Evolutionary conservation across 1,140 invertebrate genomes (phyloP).

Genomic region (Trichoplusia ni): DNA sequence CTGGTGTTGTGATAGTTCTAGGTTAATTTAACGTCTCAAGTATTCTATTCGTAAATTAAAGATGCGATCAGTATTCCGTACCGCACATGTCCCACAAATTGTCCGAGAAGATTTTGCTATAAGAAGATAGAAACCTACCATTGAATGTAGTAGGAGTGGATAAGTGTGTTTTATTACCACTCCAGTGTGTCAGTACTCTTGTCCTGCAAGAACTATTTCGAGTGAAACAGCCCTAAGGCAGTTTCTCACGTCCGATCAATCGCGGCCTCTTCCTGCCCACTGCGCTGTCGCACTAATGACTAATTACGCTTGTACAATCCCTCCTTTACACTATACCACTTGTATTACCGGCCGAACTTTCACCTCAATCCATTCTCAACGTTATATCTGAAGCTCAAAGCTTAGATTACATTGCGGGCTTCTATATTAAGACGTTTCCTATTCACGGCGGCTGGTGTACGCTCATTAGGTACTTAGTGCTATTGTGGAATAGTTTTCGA

Average conservation of each 20-base stretch:
- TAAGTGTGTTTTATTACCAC: no score
- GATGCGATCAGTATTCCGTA: no score
- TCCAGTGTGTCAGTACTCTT: no score
- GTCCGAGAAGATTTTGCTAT: no score
- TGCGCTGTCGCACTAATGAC: conserved; percentile 68
- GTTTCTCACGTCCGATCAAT: conserved; percentile 58
- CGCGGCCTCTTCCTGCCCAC: conserved; percentile 63
- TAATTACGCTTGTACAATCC: conserved; percentile 71
- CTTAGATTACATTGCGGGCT: conserved; percentile 16
- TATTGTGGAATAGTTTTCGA: conserved; percentile 37
- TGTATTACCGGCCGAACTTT: conserved; percentile 36
- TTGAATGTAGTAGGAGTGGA: no score
- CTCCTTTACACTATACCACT: conserved; percentile 54
- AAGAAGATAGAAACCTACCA: no score
- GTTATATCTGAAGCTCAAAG: conserved; percentile 35
- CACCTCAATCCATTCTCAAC: conserved; percentile 36
- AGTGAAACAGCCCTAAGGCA: conserved; percentile 16
- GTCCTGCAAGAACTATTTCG: no score
- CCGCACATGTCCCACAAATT: no score
- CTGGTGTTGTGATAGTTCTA: no score
- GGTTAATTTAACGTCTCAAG: no score
- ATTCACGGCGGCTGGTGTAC: conserved; percentile 41
- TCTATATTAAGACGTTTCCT: conserved; percentile 47
- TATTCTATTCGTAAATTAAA: no score
- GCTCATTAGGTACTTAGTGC: conserved; percentile 70